Percentiles rank a stretch among this genome's conserved stretches.
Evolutionary conservation across 2,113 vertebrate genomes (phyloP).

Genomic region (Cepphus grylle): DNA sequence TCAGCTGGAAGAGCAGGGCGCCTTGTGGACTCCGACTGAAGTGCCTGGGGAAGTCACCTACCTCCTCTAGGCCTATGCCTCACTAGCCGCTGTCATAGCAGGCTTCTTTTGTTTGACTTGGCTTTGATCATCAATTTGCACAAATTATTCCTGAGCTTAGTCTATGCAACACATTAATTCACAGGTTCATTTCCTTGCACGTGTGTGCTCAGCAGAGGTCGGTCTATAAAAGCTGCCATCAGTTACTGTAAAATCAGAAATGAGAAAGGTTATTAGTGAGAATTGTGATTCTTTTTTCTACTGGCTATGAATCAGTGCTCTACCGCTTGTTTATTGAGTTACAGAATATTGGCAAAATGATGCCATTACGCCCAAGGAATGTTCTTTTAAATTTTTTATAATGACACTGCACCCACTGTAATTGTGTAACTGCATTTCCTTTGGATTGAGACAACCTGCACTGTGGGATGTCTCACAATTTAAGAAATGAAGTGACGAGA

Average conservation of each 20-base stretch:
- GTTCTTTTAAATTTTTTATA: background rate
- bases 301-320: background rate
- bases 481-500: background rate
- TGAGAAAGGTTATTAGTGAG: slow-evolving; percentile 17
- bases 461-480: background rate
- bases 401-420: background rate
- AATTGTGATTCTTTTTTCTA: background rate
- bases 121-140: background rate
- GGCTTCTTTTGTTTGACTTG: background rate
- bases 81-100: background rate
- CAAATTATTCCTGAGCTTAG: background rate
- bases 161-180: background rate
- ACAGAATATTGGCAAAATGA: background rate
- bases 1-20: background rate
- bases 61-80: background rate
- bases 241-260: background rate
- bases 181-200: slow-evolving; percentile 9
- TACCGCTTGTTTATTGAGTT: slow-evolving; percentile 22
- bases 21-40: background rate
- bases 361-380: background rate
- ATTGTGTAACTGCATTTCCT: background rate
- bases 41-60: background rate
- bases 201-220: background rate
- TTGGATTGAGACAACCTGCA: background rate
- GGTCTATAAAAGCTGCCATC: slow-evolving; percentile 4